These are phyloP conservation scores for Pelusios castaneus DNA, from an alignment of 2,113 vertebrate species.

Conservation along the genomic window DNA sequence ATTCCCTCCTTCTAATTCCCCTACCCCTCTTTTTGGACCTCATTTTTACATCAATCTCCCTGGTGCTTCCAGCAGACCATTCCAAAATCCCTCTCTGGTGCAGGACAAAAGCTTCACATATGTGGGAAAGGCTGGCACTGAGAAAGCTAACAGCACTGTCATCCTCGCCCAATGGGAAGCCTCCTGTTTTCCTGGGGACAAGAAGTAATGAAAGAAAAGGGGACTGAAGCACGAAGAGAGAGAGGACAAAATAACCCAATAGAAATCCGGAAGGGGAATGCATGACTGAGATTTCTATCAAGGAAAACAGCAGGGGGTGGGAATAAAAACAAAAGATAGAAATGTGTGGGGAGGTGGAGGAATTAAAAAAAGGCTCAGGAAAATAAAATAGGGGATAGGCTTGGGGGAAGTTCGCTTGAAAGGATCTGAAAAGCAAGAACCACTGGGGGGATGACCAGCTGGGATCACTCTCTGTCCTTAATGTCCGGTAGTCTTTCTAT, in stretches of 20 bases:
- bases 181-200: constrained; percentile 67
- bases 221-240: constrained; percentile 62
- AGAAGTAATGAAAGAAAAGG: constrained; percentile 74
- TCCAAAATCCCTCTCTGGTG: constrained; percentile 79
- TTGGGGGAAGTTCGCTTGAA: constrained; percentile 53
- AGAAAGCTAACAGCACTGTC: constrained; percentile 71
- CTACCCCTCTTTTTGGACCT: constrained; percentile 56
- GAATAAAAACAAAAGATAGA: constrained; percentile 67
- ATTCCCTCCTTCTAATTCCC: constrained; percentile 54
- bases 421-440: constrained; percentile 72
- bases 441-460: constrained; percentile 42
- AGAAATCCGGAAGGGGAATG: constrained; percentile 80
- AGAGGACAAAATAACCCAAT: constrained; percentile 75
- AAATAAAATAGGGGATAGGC: neutral
- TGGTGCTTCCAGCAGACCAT: constrained; percentile 79
- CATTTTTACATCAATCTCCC: constrained; percentile 79
- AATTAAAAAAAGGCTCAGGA: constrained; percentile 31
- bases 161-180: constrained; percentile 78
- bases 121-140: constrained; percentile 78
- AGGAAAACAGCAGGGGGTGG: constrained; percentile 69
- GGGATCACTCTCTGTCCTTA: constrained; percentile 50
- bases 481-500: constrained; percentile 7
- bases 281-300: constrained; percentile 82
- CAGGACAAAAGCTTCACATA: constrained; percentile 80
- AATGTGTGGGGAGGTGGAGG: constrained; percentile 53